These are phyloP conservation scores for Hemicrepidius hirtus DNA, from an alignment of 2,888 invertebrate species.

Conservation along the genomic window DNA sequence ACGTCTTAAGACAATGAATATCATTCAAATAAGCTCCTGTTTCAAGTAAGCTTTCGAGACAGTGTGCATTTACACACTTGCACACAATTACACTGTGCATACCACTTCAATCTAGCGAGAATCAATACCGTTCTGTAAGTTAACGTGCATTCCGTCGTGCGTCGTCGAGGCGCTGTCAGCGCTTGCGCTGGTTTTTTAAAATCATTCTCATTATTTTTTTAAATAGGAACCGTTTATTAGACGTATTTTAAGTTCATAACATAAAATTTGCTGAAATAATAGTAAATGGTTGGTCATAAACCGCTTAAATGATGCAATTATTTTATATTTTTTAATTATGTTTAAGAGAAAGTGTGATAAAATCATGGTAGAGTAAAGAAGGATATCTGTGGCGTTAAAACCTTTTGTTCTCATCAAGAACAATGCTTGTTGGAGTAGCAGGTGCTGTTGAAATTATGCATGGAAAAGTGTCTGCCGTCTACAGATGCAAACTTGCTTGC, in stretches of 20 bases:
- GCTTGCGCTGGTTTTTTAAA: slow-evolving; percentile 54
- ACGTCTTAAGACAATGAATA: neutral
- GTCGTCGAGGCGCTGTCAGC: slow-evolving; percentile 52
- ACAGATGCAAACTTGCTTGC: slow-evolving; percentile 13
- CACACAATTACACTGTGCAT: slow-evolving; percentile 32
- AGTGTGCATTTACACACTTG: slow-evolving; percentile 22
- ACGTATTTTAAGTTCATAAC: neutral
- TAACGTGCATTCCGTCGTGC: slow-evolving; percentile 54
- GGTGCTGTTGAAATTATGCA: slow-evolving; percentile 47
- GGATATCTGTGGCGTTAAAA: neutral
- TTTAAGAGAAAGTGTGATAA: neutral
- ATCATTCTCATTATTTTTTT: slow-evolving; percentile 53
- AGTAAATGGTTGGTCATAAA: slow-evolving; percentile 12
- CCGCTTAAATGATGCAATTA: slow-evolving; percentile 2
- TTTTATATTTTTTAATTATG: neutral
- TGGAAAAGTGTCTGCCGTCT: slow-evolving; percentile 11
- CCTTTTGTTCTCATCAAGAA: slow-evolving; percentile 38
- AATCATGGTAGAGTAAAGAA: neutral
- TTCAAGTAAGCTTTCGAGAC: slow-evolving; percentile 7
- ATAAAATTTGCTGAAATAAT: neutral
- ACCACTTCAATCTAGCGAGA: slow-evolving; percentile 45
- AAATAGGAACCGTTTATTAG: slow-evolving; percentile 47
- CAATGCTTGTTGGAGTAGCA: slow-evolving; percentile 52
- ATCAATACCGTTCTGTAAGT: slow-evolving; percentile 58
- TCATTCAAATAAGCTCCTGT: neutral